A percentile compares a stretch with the other conserved stretches of the same genome.
phyloP scores from a whole-genome alignment of 2,888 invertebrate species.

The Tuberolachnus salignus region DNA sequence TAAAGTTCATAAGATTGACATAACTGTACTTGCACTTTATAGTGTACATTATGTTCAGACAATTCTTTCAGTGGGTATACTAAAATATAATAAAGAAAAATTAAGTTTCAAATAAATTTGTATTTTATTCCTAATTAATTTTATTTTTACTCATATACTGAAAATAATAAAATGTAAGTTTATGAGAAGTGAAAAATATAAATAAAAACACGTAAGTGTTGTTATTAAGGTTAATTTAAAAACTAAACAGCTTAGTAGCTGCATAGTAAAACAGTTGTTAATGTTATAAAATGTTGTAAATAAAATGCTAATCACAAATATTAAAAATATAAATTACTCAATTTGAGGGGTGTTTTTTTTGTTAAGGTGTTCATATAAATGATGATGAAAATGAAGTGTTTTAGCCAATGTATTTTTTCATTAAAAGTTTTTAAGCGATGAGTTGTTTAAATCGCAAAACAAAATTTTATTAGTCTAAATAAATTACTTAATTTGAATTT shows the following conservation, averaged over 20 bases:
- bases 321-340: conserved; percentile 47
- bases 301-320: conserved; percentile 43
- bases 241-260: conserved; percentile 13
- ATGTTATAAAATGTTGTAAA: conserved; percentile 33
- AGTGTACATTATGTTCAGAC: conserved; percentile 4
- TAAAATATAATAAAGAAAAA: neutral
- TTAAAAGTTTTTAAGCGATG: conserved; percentile 32
- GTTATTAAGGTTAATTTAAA: conserved; percentile 29
- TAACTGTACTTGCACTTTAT: neutral
- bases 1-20: conserved; percentile 24
- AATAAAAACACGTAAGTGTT: conserved; percentile 9
- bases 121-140: neutral
- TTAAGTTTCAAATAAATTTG: neutral
- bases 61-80: neutral
- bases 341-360: neutral
- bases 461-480: conserved; percentile 37
- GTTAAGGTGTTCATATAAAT: neutral
- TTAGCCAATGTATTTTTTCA: conserved; percentile 6
- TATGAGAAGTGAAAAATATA: conserved; percentile 7
- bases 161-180: neutral
- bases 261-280: conserved; percentile 4
- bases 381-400: conserved; percentile 31
- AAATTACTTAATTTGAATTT: conserved; percentile 36
- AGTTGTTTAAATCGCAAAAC: conserved; percentile 22
- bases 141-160: neutral